phyloP scores from a whole-genome alignment of 35 echinoderm and acorn worm species.

The Apostichopus japonicus region DNA sequence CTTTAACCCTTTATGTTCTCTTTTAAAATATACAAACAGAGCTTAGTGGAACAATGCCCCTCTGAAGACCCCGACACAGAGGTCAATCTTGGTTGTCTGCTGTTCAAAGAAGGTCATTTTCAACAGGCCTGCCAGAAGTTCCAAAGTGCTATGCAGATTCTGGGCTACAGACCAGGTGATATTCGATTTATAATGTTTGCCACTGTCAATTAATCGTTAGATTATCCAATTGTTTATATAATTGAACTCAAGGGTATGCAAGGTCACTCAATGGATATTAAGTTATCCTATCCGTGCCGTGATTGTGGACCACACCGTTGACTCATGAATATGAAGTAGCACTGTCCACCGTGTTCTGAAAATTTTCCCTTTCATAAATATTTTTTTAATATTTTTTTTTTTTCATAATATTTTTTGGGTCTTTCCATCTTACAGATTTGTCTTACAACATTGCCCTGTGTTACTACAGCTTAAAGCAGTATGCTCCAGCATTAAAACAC shows the following conservation, averaged over 20 bases:
- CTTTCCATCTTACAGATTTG: slow-evolving; percentile 67
- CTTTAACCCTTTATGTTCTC: too few species aligned
- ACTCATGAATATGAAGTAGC: too few species aligned
- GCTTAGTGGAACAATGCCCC: slow-evolving; percentile 92
- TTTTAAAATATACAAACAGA: slow-evolving; percentile 20
- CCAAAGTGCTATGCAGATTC: slow-evolving; percentile 89
- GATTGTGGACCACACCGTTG: too few species aligned
- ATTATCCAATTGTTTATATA: too few species aligned
- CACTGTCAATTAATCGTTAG: too few species aligned
- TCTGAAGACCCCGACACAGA: slow-evolving; percentile 94
- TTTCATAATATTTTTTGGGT: too few species aligned
- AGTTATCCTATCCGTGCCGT: too few species aligned
- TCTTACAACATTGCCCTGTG: slow-evolving; percentile 98
- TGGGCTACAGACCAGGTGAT: slow-evolving; percentile 91
- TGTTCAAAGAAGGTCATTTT: slow-evolving; percentile 94
- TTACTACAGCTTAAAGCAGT: slow-evolving; percentile 97
- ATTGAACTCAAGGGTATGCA: too few species aligned
- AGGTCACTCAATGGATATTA: too few species aligned
- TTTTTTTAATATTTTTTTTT: neutral
- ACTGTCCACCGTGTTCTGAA: too few species aligned
- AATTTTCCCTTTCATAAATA: too few species aligned
- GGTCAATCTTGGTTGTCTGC: slow-evolving; percentile 96
- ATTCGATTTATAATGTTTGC: too few species aligned
- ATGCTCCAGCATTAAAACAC: slow-evolving; percentile 94
- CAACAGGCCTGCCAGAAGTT: slow-evolving; percentile 98